Evolutionary conservation across 2,888 invertebrate genomes (phyloP), one percentile per base, ranked within the genome.

Genomic region (Entomobrya multifasciata): DNA sequence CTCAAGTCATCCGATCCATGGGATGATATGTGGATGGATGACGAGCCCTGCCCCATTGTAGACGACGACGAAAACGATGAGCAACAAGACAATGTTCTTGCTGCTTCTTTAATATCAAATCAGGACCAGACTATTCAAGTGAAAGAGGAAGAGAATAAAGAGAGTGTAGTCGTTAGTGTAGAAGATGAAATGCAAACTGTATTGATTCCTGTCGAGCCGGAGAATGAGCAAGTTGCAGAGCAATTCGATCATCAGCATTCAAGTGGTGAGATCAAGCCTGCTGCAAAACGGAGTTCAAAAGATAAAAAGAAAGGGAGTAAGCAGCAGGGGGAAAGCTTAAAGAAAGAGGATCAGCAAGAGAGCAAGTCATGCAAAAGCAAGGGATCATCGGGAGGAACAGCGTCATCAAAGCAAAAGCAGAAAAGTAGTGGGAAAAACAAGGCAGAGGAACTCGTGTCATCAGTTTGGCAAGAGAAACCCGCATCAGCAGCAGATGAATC

Each of bases 11-110:
- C 67, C 47, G 85, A 85, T 65, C 85, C 85, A n/a, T 79, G 72
- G 20, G 86, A 86, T 60, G 78, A 70, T 52, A n/a, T 70, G 6
- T 86, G 86, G 86, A 86, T 90, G 90, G 88, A 87, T 62, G 88
- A 88, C 57, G 88, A 88, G 60, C 76, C 81, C 13, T 78, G 85
- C 49, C 80, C 87, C 17, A 86, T 86, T 55, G 17, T 62, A 1
- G 89, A 87, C 17, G 87, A 89, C 17, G 88, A 88, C 2, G 84
- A 81, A 10, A 86, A 60, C 0, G 36, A n/a, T 20, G 10, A 41
- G n/a, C 44, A 44, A 15, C 44, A n/a, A 5, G 11, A 70, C 5
- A 13, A 15, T 10, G 22, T 13, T 10, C 57, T 36, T 41, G 44
- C 15, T 4, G 52, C 25, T 17, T 44, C 36, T 55, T 17, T 36